These are phyloP conservation scores for Oncorhynchus gorbuscha DNA, from an alignment of 2,113 vertebrate genomes.

Conservation along the genomic window DNA sequence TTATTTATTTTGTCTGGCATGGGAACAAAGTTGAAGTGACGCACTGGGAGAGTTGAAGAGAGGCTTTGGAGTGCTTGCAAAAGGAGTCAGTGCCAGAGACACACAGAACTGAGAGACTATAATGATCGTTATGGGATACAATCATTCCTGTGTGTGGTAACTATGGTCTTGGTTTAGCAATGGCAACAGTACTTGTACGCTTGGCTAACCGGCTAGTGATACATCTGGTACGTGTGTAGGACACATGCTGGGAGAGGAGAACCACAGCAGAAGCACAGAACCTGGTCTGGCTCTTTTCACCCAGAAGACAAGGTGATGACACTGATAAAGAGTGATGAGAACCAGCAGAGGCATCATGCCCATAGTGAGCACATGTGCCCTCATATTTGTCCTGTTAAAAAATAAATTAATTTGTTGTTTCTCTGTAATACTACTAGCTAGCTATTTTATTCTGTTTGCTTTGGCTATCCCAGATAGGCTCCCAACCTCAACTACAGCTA, in stretches of 20 bases:
- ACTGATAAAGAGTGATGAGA: not conserved
- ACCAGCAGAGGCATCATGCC: not conserved
- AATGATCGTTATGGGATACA: not conserved
- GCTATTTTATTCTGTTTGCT: too few relatives aligned
- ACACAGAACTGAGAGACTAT: not conserved
- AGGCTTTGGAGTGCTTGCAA: too few relatives aligned
- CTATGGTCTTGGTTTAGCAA: too few relatives aligned
- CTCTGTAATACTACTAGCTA: too few relatives aligned
- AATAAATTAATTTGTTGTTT: too few relatives aligned
- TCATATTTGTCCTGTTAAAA: too few relatives aligned
- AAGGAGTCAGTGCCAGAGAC: not conserved
- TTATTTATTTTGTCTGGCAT: conserved; percentile 53
- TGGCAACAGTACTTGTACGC: too few relatives aligned
- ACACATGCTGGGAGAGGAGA: not conserved
- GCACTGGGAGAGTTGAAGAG: conserved; percentile 11
- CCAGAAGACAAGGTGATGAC: not conserved
- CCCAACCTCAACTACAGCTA: too few relatives aligned
- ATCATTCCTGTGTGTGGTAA: not conserved
- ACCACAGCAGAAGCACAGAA: not conserved
- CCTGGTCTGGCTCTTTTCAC: not conserved
- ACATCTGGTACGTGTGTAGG: not conserved
- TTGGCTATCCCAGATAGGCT: too few relatives aligned
- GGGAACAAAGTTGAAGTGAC: conserved; percentile 47
- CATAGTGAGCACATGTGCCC: too few relatives aligned
- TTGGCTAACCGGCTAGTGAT: too few relatives aligned